Evolutionary conservation across 2,888 invertebrate genomes (phyloP).

Genomic region (Idaea dimidiata): DNA sequence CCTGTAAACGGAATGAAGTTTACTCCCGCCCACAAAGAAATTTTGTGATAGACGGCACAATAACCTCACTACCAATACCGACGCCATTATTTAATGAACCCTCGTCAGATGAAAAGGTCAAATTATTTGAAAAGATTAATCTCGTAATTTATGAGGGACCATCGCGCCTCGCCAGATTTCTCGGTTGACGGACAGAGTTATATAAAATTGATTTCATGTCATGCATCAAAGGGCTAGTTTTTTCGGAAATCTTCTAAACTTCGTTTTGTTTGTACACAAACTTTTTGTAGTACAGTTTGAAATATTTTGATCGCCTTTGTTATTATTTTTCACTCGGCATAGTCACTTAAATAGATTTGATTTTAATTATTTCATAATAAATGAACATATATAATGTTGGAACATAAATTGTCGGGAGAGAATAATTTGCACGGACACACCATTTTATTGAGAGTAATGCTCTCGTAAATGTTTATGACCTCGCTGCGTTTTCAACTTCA

Average conservation of each 20-base stretch:
- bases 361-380: constrained; percentile 20
- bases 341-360: constrained; percentile 5
- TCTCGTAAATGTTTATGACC: constrained; percentile 77
- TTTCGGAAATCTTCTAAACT: constrained; percentile 28
- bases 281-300: constrained; percentile 28
- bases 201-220: constrained; percentile 64
- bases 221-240: constrained; percentile 42
- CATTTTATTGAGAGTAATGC: constrained; percentile 70
- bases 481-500: constrained; percentile 58
- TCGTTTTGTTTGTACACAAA: constrained; percentile 26
- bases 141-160: constrained; percentile 76
- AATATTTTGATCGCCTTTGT: constrained; percentile 42
- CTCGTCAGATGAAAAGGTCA: constrained; percentile 80
- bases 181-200: constrained; percentile 59
- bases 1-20: constrained; percentile 38
- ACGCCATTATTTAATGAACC: constrained; percentile 79
- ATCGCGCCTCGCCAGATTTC: constrained; percentile 68
- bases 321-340: constrained; percentile 24
- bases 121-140: constrained; percentile 81
- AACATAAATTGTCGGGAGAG: constrained; percentile 44
- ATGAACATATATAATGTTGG: constrained; percentile 32
- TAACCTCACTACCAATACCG: constrained; percentile 73
- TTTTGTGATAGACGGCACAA: constrained; percentile 77
- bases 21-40: constrained; percentile 63
- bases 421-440: constrained; percentile 61